Evolutionary conservation across 2,113 vertebrate species (phyloP), one percentile per base, ranked within the genome.

Genomic region (Tonatia bakeri): DNA sequence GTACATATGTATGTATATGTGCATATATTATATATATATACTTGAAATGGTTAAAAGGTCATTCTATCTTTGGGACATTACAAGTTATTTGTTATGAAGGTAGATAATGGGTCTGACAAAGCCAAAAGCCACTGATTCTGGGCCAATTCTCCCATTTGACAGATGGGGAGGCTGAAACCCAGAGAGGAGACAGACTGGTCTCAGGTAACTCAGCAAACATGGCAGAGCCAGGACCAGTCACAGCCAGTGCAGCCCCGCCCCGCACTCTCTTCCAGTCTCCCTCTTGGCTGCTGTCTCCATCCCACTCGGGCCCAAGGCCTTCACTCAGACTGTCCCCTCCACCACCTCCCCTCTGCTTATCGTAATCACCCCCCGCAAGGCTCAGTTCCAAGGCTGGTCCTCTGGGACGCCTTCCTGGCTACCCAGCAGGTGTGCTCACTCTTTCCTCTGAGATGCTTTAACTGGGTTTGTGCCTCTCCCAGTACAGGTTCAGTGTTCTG

Each of bases 81-180:
- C 24, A 81, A 36, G 70, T 93, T 64, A 76, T 54, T 75, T 92
- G 50, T 76, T 76, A 87, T 36, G 33, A 85, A 92, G 50, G 75
- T 59, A 90, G 52, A 77, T 12, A 36, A 47, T 20, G 15, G 13
- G 28, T 87, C 93, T 72, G 72, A 79, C 82, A 92, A 61, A 31
- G 28, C 50, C 72, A 73, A 70, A 87, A 95, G 79, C 17, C 40
- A 45, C 28, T 40, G 26, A 73, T 92, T 91, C 80, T 67, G 52
- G 38, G 56, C 69, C 36, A 92, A 10, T 38, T 40, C 54, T 92
- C 80, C 67, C 75, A 94, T 72, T 72, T 73, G 84, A 89, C 19
- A 95, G 61, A 77, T 20, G 79, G 73, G 52, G 52, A 94, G 90
- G 80, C 67, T 19, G 52, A 96, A 77, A 80, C 33, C 47, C 83